phyloP scores from a whole-genome alignment of 2,797 vertebrate species.

The Bryconaethiops microstoma region DNA sequence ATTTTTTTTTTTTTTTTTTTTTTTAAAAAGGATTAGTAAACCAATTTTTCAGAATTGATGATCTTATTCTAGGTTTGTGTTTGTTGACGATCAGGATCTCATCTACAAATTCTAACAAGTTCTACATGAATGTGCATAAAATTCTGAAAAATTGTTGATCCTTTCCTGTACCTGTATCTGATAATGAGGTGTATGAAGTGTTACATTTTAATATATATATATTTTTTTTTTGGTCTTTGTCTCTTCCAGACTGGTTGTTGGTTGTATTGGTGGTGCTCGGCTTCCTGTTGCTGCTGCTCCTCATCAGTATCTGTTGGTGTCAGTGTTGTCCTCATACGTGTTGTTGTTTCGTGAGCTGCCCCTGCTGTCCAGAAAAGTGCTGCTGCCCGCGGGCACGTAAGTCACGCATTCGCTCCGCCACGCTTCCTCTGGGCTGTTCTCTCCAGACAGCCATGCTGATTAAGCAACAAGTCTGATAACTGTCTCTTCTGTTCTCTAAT shows the following conservation, averaged over 20 bases:
- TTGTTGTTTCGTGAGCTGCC: slow-evolving; percentile 90
- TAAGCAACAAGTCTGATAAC: background rate
- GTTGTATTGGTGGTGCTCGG: slow-evolving; percentile 85
- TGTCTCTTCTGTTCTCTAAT: background rate
- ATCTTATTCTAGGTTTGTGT: background rate
- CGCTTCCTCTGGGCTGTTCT: background rate
- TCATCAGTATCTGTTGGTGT: slow-evolving; percentile 91
- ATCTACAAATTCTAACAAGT: background rate
- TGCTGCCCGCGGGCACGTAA: slow-evolving; percentile 90
- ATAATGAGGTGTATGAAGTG: background rate
- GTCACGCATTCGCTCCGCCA: slow-evolving; percentile 54
- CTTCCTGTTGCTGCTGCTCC: slow-evolving; percentile 77
- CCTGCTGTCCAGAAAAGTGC: slow-evolving; percentile 89
- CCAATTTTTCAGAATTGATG: background rate
- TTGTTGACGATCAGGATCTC: background rate
- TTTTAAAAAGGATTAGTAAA: background rate
- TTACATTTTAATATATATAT: background rate
- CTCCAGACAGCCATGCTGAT: background rate
- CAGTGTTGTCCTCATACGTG: slow-evolving; percentile 94
- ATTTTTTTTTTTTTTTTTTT: no score
- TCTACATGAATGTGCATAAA: background rate
- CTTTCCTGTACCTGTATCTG: background rate
- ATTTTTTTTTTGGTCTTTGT: background rate
- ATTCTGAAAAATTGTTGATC: slow-evolving; percentile 14
- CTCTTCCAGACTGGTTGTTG: slow-evolving; percentile 86